Percentiles rank a stretch among this genome's conserved stretches.
These are phyloP conservation scores for Cariama cristata DNA, from an alignment of 2,113 vertebrate species.

Conservation along the genomic window DNA sequence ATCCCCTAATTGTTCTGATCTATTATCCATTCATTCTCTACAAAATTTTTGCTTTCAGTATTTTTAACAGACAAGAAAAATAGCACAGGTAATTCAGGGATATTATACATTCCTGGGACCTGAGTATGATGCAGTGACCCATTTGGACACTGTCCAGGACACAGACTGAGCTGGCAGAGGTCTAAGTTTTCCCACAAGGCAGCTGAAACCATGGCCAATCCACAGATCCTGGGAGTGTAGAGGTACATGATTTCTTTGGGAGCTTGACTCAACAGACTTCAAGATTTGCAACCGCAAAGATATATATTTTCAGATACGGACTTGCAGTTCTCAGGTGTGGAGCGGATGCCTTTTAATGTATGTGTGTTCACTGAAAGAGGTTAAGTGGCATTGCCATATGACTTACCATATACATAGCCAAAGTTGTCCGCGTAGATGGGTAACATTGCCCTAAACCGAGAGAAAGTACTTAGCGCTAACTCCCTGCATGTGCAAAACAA, in stretches of 20 bases:
- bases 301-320: fast-evolving
- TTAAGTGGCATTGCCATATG: fast-evolving
- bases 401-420: fast-evolving
- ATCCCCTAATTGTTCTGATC: fast-evolving
- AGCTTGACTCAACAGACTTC: background rate
- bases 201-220: background rate
- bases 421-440: fast-evolving
- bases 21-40: background rate
- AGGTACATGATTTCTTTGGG: background rate
- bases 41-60: background rate
- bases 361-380: fast-evolving
- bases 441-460: fast-evolving
- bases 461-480: background rate
- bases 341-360: fast-evolving
- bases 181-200: background rate
- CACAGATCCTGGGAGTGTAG: background rate
- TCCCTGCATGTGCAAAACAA: background rate
- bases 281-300: background rate
- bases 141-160: background rate
- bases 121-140: background rate
- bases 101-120: background rate
- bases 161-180: background rate
- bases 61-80: background rate
- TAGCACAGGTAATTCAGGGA: background rate
- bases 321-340: background rate